These are phyloP conservation scores for Samia ricini DNA, from an alignment of 1,140 invertebrate species.

Conservation along the genomic window DNA sequence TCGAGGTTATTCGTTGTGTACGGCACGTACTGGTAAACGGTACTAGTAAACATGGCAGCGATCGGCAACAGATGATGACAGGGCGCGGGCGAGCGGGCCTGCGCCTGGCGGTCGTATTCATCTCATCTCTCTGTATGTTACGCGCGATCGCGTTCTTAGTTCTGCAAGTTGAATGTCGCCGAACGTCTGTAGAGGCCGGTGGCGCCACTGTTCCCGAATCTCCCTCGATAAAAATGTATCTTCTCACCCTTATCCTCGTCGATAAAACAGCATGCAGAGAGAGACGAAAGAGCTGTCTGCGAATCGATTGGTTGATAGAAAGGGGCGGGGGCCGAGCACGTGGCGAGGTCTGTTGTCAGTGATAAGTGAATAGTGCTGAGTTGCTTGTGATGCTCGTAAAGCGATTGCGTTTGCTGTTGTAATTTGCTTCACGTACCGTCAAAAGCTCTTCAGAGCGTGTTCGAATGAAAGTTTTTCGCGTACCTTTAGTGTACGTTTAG, in stretches of 20 bases:
- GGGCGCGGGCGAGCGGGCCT: slow-evolving; percentile 66
- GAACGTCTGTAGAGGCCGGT: slow-evolving; percentile 29
- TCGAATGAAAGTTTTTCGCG: slow-evolving; percentile 23
- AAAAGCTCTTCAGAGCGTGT: slow-evolving; percentile 31
- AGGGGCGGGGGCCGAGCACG: slow-evolving; percentile 69
- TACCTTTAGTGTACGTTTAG: slow-evolving; percentile 16
- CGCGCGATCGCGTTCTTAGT: slow-evolving; percentile 50
- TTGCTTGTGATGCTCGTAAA: slow-evolving; percentile 20
- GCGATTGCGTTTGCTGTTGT: slow-evolving; percentile 41
- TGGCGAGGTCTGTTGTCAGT: slow-evolving; percentile 55
- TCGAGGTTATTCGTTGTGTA: slow-evolving; percentile 74
- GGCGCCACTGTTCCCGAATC: slow-evolving; percentile 68
- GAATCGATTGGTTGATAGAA: slow-evolving; percentile 68
- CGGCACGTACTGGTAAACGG: slow-evolving; percentile 67
- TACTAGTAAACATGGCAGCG: slow-evolving; percentile 74
- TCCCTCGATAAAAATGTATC: slow-evolving; percentile 47
- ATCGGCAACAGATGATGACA: slow-evolving; percentile 73
- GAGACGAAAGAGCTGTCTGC: slow-evolving; percentile 47
- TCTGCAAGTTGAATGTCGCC: slow-evolving; percentile 36
- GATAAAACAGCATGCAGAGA: slow-evolving; percentile 61
- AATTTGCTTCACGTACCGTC: slow-evolving; percentile 38
- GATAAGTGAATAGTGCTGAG: slow-evolving; percentile 28
- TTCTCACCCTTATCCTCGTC: slow-evolving; percentile 65
- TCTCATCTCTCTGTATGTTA: slow-evolving; percentile 60
- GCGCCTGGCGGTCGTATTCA: slow-evolving; percentile 58